phyloP scores from a whole-genome alignment of 2,888 invertebrate genomes.

The Hemicrepidius hirtus region DNA sequence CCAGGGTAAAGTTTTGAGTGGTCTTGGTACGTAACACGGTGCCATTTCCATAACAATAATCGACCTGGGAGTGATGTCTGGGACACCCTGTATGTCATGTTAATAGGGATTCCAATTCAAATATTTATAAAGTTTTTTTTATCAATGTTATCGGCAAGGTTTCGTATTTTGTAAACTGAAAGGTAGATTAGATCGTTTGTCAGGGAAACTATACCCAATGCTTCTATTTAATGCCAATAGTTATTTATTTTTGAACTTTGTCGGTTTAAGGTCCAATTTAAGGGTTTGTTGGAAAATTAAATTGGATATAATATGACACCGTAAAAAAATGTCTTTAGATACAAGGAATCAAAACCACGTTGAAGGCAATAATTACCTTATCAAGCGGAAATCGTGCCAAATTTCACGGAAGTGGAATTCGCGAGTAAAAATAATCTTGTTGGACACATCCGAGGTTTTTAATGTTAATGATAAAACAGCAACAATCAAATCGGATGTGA shows the following conservation, averaged over 20 bases:
- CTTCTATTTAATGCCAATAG: too few relatives aligned
- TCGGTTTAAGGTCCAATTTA: too few relatives aligned
- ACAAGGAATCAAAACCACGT: not conserved
- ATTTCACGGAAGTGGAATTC: conserved; percentile 19
- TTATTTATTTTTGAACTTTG: too few relatives aligned
- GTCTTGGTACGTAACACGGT: too few relatives aligned
- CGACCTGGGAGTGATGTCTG: too few relatives aligned
- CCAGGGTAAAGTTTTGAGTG: too few relatives aligned
- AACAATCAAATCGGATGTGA: conserved; percentile 35
- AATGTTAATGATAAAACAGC: conserved; percentile 3
- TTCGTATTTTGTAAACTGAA: not conserved
- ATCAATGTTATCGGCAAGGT: conserved; percentile 5
- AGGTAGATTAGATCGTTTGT: conserved; percentile 9
- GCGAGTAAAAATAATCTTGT: not conserved
- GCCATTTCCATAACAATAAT: too few relatives aligned
- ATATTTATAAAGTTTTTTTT: not conserved
- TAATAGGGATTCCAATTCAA: not conserved
- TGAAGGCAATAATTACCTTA: conserved; percentile 4
- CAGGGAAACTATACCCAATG: too few relatives aligned
- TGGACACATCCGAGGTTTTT: conserved; percentile 11
- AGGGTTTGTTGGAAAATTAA: too few relatives aligned
- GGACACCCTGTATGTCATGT: too few relatives aligned
- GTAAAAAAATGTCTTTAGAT: not conserved
- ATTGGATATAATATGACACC: too few relatives aligned
- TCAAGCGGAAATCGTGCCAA: conserved; percentile 17